Evolutionary conservation across 1,140 invertebrate genomes (phyloP).

Genomic region (Caenorhabditis latens): DNA sequence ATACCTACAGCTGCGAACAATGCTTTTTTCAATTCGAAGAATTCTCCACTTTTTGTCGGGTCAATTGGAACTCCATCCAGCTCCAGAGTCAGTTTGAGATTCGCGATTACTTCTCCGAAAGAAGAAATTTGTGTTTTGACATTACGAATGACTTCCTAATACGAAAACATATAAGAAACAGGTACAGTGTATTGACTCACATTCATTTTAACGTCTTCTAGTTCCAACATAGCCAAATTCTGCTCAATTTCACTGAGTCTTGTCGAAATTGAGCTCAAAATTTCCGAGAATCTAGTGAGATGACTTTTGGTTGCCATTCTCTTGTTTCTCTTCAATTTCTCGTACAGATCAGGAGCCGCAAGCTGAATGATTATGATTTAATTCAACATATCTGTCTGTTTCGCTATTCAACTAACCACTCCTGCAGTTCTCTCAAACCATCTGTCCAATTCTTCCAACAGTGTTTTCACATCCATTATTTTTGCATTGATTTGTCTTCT

Average conservation of each 20-base stretch:
- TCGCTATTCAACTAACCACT: neutral
- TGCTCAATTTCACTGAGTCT: constrained; percentile 1
- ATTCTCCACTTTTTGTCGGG: neutral
- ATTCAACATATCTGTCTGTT: neutral
- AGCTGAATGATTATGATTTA: neutral
- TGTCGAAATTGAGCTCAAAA: neutral
- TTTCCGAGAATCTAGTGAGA: neutral
- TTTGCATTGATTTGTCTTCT: neutral
- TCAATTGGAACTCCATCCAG: neutral
- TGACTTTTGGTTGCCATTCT: neutral
- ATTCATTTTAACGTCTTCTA: constrained; percentile 4
- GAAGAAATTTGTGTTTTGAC: constrained; percentile 17
- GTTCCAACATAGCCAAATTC: constrained; percentile 12
- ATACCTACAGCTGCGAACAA: neutral
- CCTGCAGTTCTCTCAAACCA: neutral
- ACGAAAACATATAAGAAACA: too few species aligned
- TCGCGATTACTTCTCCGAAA: neutral
- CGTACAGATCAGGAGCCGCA: neutral
- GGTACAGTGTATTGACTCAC: neutral
- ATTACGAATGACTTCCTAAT: neutral
- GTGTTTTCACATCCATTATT: neutral
- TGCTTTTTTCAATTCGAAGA: neutral
- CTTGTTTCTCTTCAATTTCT: neutral
- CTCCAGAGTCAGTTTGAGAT: neutral
- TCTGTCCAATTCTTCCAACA: neutral